These are phyloP conservation scores for Phenganax subtilis DNA, from an alignment of 92 coral and sea anemone species.

Conservation along the genomic window DNA sequence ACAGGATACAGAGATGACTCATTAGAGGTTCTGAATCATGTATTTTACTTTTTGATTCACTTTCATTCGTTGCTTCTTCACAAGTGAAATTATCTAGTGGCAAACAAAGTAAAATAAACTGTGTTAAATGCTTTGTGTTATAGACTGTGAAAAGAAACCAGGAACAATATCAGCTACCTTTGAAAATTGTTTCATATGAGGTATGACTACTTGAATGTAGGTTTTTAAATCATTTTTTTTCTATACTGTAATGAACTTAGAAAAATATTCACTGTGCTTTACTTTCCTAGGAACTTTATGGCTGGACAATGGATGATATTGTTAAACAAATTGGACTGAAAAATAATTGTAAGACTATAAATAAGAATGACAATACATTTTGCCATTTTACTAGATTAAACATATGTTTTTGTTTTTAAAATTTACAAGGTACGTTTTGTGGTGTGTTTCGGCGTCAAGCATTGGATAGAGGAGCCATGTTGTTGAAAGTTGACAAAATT, in stretches of 20 bases:
- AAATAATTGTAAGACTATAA: slow-evolving; percentile 71
- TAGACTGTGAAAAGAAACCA: slow-evolving; percentile 93
- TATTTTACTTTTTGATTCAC: neutral
- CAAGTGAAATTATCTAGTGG: neutral
- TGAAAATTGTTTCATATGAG: slow-evolving; percentile 93
- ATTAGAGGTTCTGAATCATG: slow-evolving; percentile 57
- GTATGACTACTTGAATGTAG: slow-evolving; percentile 30
- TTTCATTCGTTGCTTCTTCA: neutral
- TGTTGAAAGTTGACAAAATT: slow-evolving; percentile 82
- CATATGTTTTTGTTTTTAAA: neutral
- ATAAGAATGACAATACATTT: neutral
- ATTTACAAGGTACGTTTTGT: slow-evolving; percentile 81
- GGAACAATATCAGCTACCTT: slow-evolving; percentile 85
- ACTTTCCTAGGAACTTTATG: slow-evolving; percentile 76
- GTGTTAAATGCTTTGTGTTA: neutral
- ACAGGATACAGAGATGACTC: slow-evolving; percentile 99
- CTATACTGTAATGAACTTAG: no score
- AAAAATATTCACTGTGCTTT: neutral
- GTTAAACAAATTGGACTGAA: slow-evolving; percentile 90
- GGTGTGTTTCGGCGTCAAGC: slow-evolving; percentile 98
- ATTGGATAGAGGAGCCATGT: slow-evolving; percentile 94
- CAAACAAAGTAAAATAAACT: neutral
- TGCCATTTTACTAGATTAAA: neutral
- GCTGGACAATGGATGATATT: slow-evolving; percentile 99
- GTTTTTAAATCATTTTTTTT: neutral